These are phyloP conservation scores for Drosophila athabasca DNA, from an alignment of 1,140 invertebrate species.

Conservation along the genomic window DNA sequence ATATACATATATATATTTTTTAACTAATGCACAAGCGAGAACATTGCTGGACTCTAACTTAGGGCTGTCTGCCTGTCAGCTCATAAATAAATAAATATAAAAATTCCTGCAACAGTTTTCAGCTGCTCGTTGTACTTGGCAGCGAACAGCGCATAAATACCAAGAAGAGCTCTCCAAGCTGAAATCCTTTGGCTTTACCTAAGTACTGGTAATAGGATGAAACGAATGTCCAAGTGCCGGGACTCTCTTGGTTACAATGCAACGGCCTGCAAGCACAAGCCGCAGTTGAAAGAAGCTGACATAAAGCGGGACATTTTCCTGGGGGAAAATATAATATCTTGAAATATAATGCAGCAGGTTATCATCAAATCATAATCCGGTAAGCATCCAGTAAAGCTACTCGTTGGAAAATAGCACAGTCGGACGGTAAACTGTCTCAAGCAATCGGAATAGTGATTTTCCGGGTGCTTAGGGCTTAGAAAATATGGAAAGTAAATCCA, in stretches of 20 bases:
- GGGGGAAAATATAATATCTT: not conserved
- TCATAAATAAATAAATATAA: conserved; percentile 71
- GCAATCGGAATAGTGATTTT: too few species aligned
- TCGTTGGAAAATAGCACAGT: not conserved
- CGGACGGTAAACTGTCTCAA: not conserved
- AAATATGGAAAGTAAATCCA: too few species aligned
- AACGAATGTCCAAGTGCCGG: conserved; percentile 10
- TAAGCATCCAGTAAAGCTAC: too few species aligned
- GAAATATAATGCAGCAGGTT: conserved; percentile 1
- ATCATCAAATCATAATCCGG: not conserved
- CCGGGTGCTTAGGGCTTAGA: too few species aligned
- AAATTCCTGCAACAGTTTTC: conserved; percentile 31
- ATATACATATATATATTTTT: conserved; percentile 16
- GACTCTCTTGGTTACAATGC: conserved; percentile 9
- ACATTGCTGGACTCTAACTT: conserved; percentile 3
- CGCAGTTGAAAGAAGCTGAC: conserved; percentile 3
- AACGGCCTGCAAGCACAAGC: conserved; percentile 15
- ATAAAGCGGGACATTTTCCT: not conserved
- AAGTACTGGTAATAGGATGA: conserved; percentile 57
- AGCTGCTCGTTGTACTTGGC: conserved; percentile 57
- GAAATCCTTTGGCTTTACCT: conserved; percentile 53
- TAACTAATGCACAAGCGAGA: conserved; percentile 15
- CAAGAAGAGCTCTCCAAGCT: conserved; percentile 27
- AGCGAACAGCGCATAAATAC: conserved; percentile 37
- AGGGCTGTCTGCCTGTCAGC: conserved; percentile 9